Conservation (phyloP, 2,888 invertebrate genomes). For the Pandemis heparana region DNA sequence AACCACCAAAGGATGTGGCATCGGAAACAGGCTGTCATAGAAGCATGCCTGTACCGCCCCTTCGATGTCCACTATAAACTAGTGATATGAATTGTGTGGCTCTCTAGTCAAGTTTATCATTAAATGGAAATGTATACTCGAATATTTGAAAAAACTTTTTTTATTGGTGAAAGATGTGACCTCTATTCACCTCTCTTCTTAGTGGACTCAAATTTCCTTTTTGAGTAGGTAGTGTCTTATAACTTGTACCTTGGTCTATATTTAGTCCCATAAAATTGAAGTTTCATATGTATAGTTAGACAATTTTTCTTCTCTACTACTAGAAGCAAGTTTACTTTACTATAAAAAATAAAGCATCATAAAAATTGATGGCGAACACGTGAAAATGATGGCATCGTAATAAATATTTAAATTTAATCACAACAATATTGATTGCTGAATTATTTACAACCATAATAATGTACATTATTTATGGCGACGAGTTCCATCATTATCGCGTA, state of each 20-base stretch:
- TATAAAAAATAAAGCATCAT: too few species aligned
- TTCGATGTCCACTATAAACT: constrained; percentile 10
- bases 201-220: too few species aligned
- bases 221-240: too few species aligned
- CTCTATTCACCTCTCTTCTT: too few species aligned
- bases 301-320: too few species aligned
- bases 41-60: not conserved
- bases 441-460: constrained; percentile 8
- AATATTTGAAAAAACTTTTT: too few species aligned
- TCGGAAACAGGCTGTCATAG: constrained; percentile 7
- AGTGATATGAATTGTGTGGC: not conserved
- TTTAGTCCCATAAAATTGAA: too few species aligned
- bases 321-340: not conserved
- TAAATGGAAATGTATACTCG: too few species aligned
- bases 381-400: not conserved
- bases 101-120: too few species aligned
- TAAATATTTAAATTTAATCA: not conserved
- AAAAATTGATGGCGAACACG: not conserved
- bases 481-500: not conserved
- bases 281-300: too few species aligned
- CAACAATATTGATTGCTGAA: not conserved
- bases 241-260: too few species aligned
- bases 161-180: too few species aligned
- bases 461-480: not conserved
- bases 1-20: not conserved